These are phyloP conservation scores for Macrobrachium nipponense DNA, from an alignment of 1,140 invertebrate genomes.

Conservation along the genomic window DNA sequence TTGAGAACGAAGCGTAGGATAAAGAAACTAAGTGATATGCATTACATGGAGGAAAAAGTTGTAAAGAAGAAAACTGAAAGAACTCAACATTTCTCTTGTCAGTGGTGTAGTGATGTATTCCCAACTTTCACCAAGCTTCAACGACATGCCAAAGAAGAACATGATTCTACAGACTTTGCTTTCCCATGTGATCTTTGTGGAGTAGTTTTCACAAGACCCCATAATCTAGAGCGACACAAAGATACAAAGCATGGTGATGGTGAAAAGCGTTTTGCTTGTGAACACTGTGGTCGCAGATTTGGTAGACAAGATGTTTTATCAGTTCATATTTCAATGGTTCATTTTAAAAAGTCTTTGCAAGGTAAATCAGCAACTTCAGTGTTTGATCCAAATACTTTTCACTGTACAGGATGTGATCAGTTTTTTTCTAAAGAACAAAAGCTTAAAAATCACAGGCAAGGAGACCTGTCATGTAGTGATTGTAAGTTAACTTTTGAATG, in stretches of 20 bases:
- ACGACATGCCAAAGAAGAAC: conserved; percentile 43
- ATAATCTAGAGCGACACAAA: conserved; percentile 50
- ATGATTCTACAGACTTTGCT: conserved; percentile 42
- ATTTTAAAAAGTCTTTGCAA: conserved; percentile 22
- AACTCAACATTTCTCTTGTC: conserved; percentile 33
- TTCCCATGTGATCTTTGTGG: conserved; percentile 52
- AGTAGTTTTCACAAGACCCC: conserved; percentile 44
- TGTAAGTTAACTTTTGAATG: conserved; percentile 48
- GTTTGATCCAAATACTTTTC: conserved; percentile 21
- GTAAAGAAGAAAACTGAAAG: conserved; percentile 27
- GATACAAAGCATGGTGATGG: conserved; percentile 49
- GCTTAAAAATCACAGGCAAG: conserved; percentile 39
- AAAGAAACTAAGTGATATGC: conserved; percentile 53
- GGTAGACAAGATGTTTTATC: conserved; percentile 46
- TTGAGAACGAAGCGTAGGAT: conserved; percentile 38
- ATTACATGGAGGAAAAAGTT: conserved; percentile 51
- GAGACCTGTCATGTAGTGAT: conserved; percentile 34
- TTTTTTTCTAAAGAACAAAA: conserved; percentile 48
- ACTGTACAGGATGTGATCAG: conserved; percentile 51
- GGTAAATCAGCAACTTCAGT: conserved; percentile 36
- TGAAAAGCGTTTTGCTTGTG: conserved; percentile 44
- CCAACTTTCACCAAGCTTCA: conserved; percentile 45
- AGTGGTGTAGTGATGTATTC: conserved; percentile 28
- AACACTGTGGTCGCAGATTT: conserved; percentile 43
- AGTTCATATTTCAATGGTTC: conserved; percentile 50